Evolutionary conservation across 1,140 invertebrate genomes (phyloP).

Genomic region (Drosophila kikkawai): DNA sequence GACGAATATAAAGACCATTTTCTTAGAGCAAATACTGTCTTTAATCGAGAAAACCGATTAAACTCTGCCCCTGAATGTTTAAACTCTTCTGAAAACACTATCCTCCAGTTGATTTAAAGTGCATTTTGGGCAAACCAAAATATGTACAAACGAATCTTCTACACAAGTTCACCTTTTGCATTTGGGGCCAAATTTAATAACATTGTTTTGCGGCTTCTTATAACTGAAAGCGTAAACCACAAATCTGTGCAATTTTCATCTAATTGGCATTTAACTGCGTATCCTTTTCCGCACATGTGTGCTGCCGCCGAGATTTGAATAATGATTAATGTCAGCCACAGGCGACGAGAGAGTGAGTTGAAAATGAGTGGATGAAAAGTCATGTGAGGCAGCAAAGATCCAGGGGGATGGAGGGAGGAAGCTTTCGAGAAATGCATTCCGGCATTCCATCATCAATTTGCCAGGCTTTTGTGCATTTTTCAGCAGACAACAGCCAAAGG

Average conservation of each 20-base stretch:
- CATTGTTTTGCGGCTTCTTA: constrained; percentile 55
- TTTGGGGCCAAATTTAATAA: constrained; percentile 36
- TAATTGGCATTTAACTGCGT: constrained; percentile 68
- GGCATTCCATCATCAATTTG: constrained; percentile 64
- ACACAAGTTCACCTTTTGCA: constrained; percentile 17
- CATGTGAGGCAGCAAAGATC: constrained; percentile 28
- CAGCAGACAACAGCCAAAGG: constrained; percentile 53
- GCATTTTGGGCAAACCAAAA: constrained; percentile 30
- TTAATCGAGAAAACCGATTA: constrained; percentile 2
- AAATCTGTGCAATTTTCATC: constrained; percentile 39
- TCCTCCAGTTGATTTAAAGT: constrained; percentile 7
- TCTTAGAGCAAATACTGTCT: constrained; percentile 3
- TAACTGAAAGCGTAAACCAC: constrained; percentile 49
- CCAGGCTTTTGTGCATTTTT: constrained; percentile 62
- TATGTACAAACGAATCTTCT: constrained; percentile 10
- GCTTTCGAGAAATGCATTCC: constrained; percentile 62
- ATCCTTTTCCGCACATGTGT: constrained; percentile 30
- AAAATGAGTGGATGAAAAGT: constrained; percentile 8
- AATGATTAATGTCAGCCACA: constrained; percentile 57
- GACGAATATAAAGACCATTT: constrained; percentile 8
- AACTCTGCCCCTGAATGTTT: neutral
- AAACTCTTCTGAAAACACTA: neutral
- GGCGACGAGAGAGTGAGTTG: neutral
- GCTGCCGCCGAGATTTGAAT: constrained; percentile 43
- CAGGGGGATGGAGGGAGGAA: constrained; percentile 8